Evolutionary conservation across 2,888 invertebrate genomes (phyloP), one percentile per base, ranked within the genome.

Genomic region (Sericinus montela): DNA sequence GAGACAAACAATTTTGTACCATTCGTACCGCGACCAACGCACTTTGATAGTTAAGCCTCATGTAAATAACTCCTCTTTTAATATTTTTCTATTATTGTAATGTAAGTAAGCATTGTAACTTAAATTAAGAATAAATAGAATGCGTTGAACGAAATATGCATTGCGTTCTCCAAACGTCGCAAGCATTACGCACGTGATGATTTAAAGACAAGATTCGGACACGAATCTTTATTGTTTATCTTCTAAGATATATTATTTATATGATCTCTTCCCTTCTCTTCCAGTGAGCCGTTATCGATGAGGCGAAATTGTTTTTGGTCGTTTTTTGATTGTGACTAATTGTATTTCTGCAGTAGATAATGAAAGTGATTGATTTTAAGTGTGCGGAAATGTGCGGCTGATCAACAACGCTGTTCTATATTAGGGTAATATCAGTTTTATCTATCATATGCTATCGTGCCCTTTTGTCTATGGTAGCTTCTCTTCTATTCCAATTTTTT

Each of bases 51-150:
- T 44, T 38, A 28, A 34, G 28, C 19, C 48, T 57, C 52, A 11
- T 65, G 63, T 65, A 63, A 52, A 63, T 65, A 63, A 32, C 39
- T 50, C 52, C 59, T 48, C 44, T 60, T 48, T 60, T 60, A 59
- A 59, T 63, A 65, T 60, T 62, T 63, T 63, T 62, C 60, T 65
- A 63, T 58, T 57, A 50, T 57, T 45, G 36, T 55, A 58, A 54
- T 46, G 36, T 53, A 55, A 51, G 36, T 56, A 52, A 39, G 11
- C 19, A 19, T 19, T 3, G 19, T 19, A 5, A 19, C 19, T 2
- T 19, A 2, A n/a, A n/a, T n/a, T n/a, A n/a, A n/a, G n/a, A n/a
- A n/a, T n/a, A n/a, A n/a, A n/a, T n/a, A n/a, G 6, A 23, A 23
- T 5, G 10, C 10, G 29, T 29, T 19, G 8, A 3, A 30, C 34